Conservation (phyloP, 2,113 vertebrate genomes). For the Aphyosemion australe region DNA sequence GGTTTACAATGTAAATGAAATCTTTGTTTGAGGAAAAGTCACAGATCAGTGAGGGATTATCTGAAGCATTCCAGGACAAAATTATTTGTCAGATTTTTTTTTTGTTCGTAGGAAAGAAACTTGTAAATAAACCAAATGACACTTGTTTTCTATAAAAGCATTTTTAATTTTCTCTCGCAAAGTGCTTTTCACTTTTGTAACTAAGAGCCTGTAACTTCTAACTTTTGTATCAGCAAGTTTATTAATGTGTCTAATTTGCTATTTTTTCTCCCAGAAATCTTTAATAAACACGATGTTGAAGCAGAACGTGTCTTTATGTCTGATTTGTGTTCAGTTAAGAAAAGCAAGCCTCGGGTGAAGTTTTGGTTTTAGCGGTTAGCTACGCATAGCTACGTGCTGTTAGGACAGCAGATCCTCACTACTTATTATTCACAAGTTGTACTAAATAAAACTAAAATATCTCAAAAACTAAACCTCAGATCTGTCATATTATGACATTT, state of each 20-base stretch:
- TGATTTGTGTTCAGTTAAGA: too few relatives aligned
- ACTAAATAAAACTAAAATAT: too few relatives aligned
- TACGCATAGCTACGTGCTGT: too few relatives aligned
- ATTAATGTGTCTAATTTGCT: slow-evolving; percentile 72
- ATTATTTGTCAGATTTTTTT: background rate
- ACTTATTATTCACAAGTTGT: too few relatives aligned
- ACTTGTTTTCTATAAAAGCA: slow-evolving; percentile 27
- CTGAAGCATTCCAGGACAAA: slow-evolving; percentile 26
- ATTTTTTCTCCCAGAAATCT: slow-evolving; percentile 76
- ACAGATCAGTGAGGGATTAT: background rate
- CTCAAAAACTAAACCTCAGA: too few relatives aligned
- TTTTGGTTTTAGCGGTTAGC: too few relatives aligned
- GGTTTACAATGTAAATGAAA: slow-evolving; percentile 66
- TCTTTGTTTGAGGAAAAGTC: slow-evolving; percentile 25
- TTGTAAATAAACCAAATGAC: background rate
- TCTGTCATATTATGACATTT: too few relatives aligned
- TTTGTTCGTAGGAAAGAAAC: background rate
- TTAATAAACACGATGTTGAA: slow-evolving; percentile 82
- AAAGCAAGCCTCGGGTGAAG: too few relatives aligned
- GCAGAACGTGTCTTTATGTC: slow-evolving; percentile 3
- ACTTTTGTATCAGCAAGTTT: slow-evolving; percentile 67
- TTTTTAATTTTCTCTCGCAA: slow-evolving; percentile 10
- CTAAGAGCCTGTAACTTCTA: slow-evolving; percentile 13
- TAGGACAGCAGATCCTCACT: too few relatives aligned
- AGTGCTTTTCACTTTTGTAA: slow-evolving; percentile 58